Conservation (phyloP, 2,113 vertebrate genomes). For the Capreolus pygargus region DNA sequence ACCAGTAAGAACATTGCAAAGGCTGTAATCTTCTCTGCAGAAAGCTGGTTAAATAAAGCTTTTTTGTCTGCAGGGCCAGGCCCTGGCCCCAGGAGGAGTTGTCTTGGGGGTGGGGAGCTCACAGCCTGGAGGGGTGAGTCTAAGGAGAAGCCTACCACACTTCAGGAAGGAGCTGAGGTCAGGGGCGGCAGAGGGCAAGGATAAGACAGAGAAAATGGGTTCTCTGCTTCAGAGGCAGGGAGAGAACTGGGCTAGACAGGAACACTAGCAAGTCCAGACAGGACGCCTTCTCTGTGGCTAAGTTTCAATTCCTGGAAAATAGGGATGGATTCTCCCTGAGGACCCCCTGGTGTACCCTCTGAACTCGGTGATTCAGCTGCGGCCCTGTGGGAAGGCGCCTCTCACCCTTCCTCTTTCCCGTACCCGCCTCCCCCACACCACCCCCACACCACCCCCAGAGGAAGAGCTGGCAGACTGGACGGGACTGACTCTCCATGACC, state of each 20-base stretch:
- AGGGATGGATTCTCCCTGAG: neutral
- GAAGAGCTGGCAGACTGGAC: neutral
- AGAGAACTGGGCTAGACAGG: neutral
- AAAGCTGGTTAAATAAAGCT: neutral
- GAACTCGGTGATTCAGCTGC: neutral
- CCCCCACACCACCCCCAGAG: neutral
- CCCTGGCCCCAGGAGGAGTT: neutral
- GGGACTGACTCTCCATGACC: neutral
- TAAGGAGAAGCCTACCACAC: accelerated
- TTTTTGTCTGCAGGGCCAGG: neutral
- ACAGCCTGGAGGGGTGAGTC: too few species aligned
- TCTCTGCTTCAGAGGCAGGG: neutral
- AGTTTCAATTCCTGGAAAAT: neutral
- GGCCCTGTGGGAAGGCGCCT: accelerated
- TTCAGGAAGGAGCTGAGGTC: neutral
- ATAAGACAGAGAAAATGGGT: too few species aligned
- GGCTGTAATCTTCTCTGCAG: neutral
- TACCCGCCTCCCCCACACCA: neutral
- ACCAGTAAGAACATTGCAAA: neutral
- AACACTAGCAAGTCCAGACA: neutral
- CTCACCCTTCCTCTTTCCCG: neutral
- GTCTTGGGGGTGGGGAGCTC: neutral
- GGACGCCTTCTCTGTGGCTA: neutral
- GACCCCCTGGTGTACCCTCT: neutral
- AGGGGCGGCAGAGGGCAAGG: too few species aligned